These are phyloP conservation scores for Sminthurides aquaticus DNA, from an alignment of 2,888 invertebrate genomes.

Conservation along the genomic window DNA sequence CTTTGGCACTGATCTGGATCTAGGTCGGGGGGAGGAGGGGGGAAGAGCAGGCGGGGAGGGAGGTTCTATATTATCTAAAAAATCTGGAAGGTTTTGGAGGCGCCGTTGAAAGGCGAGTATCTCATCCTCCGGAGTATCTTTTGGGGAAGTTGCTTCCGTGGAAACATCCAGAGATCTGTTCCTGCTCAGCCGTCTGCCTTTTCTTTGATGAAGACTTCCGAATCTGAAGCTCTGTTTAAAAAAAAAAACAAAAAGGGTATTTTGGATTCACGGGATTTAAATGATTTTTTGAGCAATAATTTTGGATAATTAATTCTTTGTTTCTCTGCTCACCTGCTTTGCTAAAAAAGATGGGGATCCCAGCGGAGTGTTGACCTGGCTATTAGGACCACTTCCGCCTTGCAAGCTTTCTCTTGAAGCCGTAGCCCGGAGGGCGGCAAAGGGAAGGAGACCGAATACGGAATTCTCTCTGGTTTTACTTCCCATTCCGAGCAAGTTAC, in stretches of 20 bases:
- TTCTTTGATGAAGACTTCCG: slow-evolving; percentile 41
- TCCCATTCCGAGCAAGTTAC: slow-evolving; percentile 2
- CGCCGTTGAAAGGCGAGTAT: slow-evolving; percentile 54
- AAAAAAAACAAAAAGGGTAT: not conserved
- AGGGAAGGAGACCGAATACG: slow-evolving; percentile 42
- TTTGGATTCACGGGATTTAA: not conserved
- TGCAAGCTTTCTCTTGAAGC: slow-evolving; percentile 46
- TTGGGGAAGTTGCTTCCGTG: slow-evolving; percentile 41
- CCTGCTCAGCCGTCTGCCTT: slow-evolving; percentile 36
- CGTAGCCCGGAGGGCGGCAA: slow-evolving; percentile 44
- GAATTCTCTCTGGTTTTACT: slow-evolving; percentile 41
- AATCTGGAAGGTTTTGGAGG: slow-evolving; percentile 53
- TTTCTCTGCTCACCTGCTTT: slow-evolving; percentile 32
- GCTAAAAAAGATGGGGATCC: slow-evolving; percentile 41
- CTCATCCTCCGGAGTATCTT: slow-evolving; percentile 49
- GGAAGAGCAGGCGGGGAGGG: slow-evolving; percentile 44
- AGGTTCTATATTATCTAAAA: slow-evolving; percentile 47
- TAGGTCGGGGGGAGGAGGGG: slow-evolving; percentile 46
- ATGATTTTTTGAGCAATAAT: not conserved
- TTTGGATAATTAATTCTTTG: not conserved
- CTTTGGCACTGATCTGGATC: slow-evolving; percentile 50
- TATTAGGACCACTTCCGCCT: slow-evolving; percentile 41
- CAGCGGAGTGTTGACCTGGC: slow-evolving; percentile 39
- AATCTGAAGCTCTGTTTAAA: slow-evolving; percentile 39
- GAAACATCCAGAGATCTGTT: slow-evolving; percentile 42